Conservation (phyloP, 2,888 invertebrate species). For the Resseliella maxima region DNA sequence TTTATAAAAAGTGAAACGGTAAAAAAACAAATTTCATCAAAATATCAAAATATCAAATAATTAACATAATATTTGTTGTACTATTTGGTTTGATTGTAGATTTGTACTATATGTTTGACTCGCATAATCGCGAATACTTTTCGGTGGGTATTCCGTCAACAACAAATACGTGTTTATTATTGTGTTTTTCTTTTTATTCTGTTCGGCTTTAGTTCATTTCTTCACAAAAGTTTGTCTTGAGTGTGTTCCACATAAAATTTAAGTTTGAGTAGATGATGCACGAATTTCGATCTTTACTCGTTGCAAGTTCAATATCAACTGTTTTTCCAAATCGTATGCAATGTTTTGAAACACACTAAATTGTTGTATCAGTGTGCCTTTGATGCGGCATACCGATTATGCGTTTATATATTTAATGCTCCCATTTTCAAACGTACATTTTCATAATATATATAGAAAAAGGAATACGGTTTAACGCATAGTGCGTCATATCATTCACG, state of each 20-base stretch:
- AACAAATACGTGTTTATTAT: background rate
- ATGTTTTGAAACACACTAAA: background rate
- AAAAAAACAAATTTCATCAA: background rate
- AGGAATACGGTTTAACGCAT: background rate
- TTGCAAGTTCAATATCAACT: constrained; percentile 56
- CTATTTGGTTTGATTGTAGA: background rate
- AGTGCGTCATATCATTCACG: background rate
- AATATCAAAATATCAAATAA: constrained; percentile 4
- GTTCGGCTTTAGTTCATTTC: background rate
- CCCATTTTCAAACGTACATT: constrained; percentile 31
- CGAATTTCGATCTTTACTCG: background rate
- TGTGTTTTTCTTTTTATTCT: background rate
- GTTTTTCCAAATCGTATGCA: constrained; percentile 30
- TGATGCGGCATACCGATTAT: constrained; percentile 45
- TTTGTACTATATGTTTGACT: constrained; percentile 34
- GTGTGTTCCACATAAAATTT: background rate
- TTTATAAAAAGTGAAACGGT: background rate
- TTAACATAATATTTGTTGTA: constrained; percentile 44
- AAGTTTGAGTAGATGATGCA: background rate
- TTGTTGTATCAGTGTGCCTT: background rate
- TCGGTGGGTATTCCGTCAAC: constrained; percentile 14
- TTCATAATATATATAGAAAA: background rate
- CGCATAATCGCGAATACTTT: constrained; percentile 12
- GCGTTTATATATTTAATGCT: constrained; percentile 53
- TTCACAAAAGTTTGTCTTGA: too few relatives aligned